Conservation (phyloP, 2,888 invertebrate genomes). For the Achlya flavicornis region DNA sequence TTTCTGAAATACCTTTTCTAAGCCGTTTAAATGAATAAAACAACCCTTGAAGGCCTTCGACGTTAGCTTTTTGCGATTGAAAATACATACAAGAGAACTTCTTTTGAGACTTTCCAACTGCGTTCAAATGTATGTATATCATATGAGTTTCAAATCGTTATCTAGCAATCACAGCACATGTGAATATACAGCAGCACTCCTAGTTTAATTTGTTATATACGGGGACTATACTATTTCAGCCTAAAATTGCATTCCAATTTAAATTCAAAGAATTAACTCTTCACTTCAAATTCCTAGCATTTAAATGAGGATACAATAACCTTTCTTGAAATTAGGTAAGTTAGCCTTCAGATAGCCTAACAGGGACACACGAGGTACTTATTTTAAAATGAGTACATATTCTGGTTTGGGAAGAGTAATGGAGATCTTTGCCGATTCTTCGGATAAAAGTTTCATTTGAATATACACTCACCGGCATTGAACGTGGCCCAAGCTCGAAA, state of each 20-base stretch:
- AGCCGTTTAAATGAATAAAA: conserved; percentile 41
- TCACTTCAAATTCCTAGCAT: too few species aligned
- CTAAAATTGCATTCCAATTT: too few species aligned
- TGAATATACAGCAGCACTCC: not conserved
- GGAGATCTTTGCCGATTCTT: too few species aligned
- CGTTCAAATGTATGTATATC: conserved; percentile 2
- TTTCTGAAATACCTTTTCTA: conserved; percentile 46
- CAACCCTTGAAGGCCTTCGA: conserved; percentile 28
- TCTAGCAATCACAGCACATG: not conserved
- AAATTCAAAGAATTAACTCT: too few species aligned
- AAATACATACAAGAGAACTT: conserved; percentile 2
- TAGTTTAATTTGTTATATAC: too few species aligned
- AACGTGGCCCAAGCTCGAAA: too few species aligned
- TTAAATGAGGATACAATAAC: too few species aligned
- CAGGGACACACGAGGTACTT: conserved; percentile 24
- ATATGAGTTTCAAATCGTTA: conserved; percentile 10
- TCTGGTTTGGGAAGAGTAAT: too few species aligned
- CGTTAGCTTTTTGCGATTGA: conserved; percentile 11
- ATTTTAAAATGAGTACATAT: too few species aligned
- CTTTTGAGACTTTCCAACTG: conserved; percentile 7
- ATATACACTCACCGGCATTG: not conserved
- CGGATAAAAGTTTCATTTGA: too few species aligned
- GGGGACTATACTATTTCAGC: too few species aligned
- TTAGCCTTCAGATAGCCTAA: conserved; percentile 16
- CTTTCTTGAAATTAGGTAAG: conserved; percentile 10